Evolutionary conservation across 2,888 invertebrate genomes (phyloP).

Genomic region (Physocephala rufipes): DNA sequence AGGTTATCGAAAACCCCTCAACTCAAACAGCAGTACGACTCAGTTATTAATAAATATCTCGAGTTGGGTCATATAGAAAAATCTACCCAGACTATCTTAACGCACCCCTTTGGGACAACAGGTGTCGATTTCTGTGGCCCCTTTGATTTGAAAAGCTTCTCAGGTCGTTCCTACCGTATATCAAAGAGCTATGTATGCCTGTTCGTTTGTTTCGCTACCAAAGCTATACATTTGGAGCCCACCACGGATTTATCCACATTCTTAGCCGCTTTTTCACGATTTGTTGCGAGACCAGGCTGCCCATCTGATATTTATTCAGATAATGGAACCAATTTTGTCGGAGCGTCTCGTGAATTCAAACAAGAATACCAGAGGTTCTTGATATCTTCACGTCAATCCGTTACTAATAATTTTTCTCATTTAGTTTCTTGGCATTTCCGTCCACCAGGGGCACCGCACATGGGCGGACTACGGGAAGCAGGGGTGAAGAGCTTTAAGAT

Average conservation of each 20-base stretch:
- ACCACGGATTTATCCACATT: constrained; percentile 37
- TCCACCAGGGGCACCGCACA: constrained; percentile 35
- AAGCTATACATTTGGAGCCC: constrained; percentile 40
- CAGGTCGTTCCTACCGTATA: constrained; percentile 32
- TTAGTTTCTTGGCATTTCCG: constrained; percentile 31
- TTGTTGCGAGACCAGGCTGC: constrained; percentile 37
- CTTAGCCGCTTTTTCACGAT: constrained; percentile 41
- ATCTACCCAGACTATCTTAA: not conserved
- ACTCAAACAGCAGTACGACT: not conserved
- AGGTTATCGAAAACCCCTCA: not conserved
- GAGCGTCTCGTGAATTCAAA: constrained; percentile 8
- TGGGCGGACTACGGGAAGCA: constrained; percentile 38
- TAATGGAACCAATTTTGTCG: constrained; percentile 38
- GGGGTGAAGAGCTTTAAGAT: constrained; percentile 34
- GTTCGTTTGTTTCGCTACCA: constrained; percentile 41
- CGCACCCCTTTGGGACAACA: not conserved
- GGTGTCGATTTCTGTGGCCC: not conserved
- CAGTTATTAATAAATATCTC: not conserved
- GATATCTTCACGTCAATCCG: too few species aligned
- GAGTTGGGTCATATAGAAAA: not conserved
- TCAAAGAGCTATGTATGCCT: constrained; percentile 41
- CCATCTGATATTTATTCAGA: constrained; percentile 37
- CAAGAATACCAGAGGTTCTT: not conserved
- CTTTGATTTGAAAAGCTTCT: not conserved
- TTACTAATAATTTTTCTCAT: too few species aligned